A percentile compares a stretch with the other conserved stretches of the same genome.
These are phyloP conservation scores for Aplocera efformata DNA, from an alignment of 2,888 invertebrate genomes.

Conservation along the genomic window DNA sequence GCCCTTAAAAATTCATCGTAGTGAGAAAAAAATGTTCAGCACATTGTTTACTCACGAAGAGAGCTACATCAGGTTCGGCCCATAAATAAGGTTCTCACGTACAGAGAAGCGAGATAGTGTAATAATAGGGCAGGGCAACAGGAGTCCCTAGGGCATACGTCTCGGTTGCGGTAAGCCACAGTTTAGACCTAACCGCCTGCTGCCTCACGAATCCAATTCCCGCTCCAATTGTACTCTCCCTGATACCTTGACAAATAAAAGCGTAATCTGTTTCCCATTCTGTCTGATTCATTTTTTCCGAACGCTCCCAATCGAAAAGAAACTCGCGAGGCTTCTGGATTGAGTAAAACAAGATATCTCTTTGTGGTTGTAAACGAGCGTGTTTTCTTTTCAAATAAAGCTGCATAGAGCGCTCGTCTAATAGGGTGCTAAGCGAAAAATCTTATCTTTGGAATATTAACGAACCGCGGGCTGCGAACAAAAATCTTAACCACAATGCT, in stretches of 20 bases:
- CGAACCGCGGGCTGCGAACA: conserved; percentile 36
- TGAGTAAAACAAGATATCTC: conserved; percentile 13
- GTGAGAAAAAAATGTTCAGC: conserved; percentile 37
- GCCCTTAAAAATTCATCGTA: conserved; percentile 39
- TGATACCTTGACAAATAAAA: conserved; percentile 38
- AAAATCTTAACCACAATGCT: conserved; percentile 53
- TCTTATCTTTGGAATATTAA: conserved; percentile 40
- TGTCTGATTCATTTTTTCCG: conserved; percentile 20
- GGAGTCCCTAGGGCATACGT: conserved; percentile 45
- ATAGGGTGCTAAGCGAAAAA: conserved; percentile 21
- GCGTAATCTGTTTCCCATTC: conserved; percentile 14
- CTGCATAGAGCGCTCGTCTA: conserved; percentile 6
- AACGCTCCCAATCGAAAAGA: conserved; percentile 10
- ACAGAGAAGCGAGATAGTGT: conserved; percentile 49
- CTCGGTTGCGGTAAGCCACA: conserved; percentile 51
- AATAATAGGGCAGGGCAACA: conserved; percentile 56
- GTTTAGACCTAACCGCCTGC: conserved; percentile 43
- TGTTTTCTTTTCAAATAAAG: conserved; percentile 14
- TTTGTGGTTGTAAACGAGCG: conserved; percentile 7
- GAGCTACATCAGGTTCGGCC: conserved; percentile 45
- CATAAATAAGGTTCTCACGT: conserved; percentile 59
- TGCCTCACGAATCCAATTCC: conserved; percentile 47
- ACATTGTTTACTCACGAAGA: conserved; percentile 43
- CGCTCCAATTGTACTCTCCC: conserved; percentile 35
- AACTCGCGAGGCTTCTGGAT: conserved; percentile 5